These are phyloP conservation scores for Silvanus unidentatus DNA, from an alignment of 2,888 invertebrate genomes.

Conservation along the genomic window DNA sequence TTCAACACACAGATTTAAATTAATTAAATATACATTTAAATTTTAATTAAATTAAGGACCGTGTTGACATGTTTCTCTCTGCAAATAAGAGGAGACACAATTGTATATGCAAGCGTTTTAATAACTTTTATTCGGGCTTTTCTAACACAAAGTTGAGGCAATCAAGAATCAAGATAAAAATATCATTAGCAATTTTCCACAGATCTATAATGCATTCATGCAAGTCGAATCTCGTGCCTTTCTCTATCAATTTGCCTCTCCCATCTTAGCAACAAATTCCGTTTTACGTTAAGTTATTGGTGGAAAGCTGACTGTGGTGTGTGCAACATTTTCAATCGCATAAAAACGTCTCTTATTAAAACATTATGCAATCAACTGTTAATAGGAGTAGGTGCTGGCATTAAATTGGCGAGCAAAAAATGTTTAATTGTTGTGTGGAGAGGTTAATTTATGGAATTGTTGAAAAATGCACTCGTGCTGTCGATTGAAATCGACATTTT, in stretches of 20 bases:
- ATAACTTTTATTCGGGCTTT: not conserved
- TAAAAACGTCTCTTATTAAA: not conserved
- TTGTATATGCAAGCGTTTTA: not conserved
- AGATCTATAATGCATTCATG: slow-evolving; percentile 11
- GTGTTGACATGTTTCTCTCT: not conserved
- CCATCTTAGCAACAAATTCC: slow-evolving; percentile 6
- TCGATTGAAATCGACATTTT: slow-evolving; percentile 7
- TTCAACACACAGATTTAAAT: slow-evolving; percentile 3
- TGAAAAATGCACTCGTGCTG: slow-evolving; percentile 6
- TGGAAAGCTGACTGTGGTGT: not conserved
- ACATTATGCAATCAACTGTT: slow-evolving; percentile 2
- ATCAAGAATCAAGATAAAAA: slow-evolving; percentile 3
- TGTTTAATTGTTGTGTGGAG: slow-evolving; percentile 4
- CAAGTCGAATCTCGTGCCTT: slow-evolving; percentile 12
- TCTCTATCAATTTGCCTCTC: slow-evolving; percentile 12
- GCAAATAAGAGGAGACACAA: not conserved
- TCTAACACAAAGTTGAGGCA: not conserved
- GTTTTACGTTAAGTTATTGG: not conserved
- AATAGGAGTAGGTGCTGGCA: not conserved
- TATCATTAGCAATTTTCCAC: slow-evolving; percentile 11
- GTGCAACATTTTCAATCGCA: not conserved
- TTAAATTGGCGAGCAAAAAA: not conserved
- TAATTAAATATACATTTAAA: slow-evolving; percentile 2
- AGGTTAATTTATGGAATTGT: slow-evolving; percentile 1
- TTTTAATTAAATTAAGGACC: slow-evolving; percentile 8